Base-by-base conservation (phyloP, 1,140 invertebrate species). In the Chironomus striatipennis region DNA sequence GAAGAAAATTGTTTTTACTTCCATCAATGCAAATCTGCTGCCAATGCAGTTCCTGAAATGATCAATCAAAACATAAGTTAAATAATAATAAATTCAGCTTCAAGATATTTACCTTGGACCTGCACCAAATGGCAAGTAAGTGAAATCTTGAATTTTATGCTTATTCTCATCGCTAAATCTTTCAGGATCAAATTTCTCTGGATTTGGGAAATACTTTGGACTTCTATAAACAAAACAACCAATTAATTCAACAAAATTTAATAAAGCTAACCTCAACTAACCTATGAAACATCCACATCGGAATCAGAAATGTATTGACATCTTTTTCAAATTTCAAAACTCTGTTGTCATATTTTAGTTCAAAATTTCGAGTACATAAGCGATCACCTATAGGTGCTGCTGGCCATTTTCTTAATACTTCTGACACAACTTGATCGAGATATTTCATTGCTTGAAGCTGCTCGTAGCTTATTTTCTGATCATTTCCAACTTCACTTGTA, bases 21-120 rank as follows among this genome's bases (percentile, higher is more conserved):
- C 88, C 76, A 87, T 74, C 74, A 87, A 75, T 3, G 88, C 88
- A 81, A 89, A 89, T 76, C 85, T 85, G 20, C 75, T 76, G 12
- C 77, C 79, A 12, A 70, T 75, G 43, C 10, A 75, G 73, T 20
- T 70, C 18, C 65, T 42, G 73, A 34, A 73, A 43, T 73, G 6
- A 42, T 21, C n/a, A n/a, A n/a, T n/a, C n/a, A n/a, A n/a, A n/a
- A n/a, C n/a, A n/a, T n/a, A n/a, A n/a, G n/a, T n/a, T n/a, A n/a
- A 42, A 34, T n/a, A 34, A 4, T 12, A 9, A 43, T 42, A 17
- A 42, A 15, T 8, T n/a, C 42, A 67, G 5, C 20, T 7, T n/a
- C 6, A 67, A 67, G 65, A 6, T 21, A 67, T n/a, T n/a, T 43
- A 74, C 65, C 79, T 78, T 0, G 86, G 86, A 6, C 87, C 87